Percentiles rank a stretch among this genome's conserved stretches.
phyloP scores from a whole-genome alignment of 2,888 invertebrate species.

The Aphodius granarius region DNA sequence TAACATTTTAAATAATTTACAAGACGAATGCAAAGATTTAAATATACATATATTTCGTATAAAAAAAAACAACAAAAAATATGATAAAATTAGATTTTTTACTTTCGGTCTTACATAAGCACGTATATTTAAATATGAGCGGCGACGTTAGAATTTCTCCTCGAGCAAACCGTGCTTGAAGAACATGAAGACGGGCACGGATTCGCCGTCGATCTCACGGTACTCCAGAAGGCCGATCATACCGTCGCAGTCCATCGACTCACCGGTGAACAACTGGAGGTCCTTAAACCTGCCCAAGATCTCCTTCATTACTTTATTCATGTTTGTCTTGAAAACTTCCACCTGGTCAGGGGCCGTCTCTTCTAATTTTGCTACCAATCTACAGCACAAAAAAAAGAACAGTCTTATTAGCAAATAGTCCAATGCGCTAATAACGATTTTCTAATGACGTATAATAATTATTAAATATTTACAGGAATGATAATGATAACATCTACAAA shows the following conservation, averaged over 20 bases:
- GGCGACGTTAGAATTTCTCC: constrained; percentile 79
- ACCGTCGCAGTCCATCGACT: constrained; percentile 92
- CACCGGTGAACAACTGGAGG: constrained; percentile 89
- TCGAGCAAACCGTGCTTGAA: constrained; percentile 95
- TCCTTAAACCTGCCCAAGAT: constrained; percentile 89
- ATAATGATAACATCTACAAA: too few relatives aligned
- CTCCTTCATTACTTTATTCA: constrained; percentile 93
- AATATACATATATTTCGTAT: constrained; percentile 17
- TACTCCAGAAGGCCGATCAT: constrained; percentile 94
- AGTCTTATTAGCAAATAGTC: background rate
- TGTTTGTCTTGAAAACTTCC: constrained; percentile 85
- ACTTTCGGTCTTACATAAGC: background rate
- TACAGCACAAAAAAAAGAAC: constrained; percentile 49
- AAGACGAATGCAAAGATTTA: background rate
- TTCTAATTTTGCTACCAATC: constrained; percentile 79
- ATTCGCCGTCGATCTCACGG: constrained; percentile 81
- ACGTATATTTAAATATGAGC: background rate
- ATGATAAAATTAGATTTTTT: background rate
- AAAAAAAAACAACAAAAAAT: constrained; percentile 6
- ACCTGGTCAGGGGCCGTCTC: constrained; percentile 82
- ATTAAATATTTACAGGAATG: too few relatives aligned
- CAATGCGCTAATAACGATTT: too few relatives aligned
- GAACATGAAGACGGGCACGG: constrained; percentile 89
- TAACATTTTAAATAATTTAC: constrained; percentile 11
- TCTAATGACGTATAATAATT: too few relatives aligned